phyloP scores from a whole-genome alignment of 2,888 invertebrate genomes.

The Caenorhabditis imperialis region DNA sequence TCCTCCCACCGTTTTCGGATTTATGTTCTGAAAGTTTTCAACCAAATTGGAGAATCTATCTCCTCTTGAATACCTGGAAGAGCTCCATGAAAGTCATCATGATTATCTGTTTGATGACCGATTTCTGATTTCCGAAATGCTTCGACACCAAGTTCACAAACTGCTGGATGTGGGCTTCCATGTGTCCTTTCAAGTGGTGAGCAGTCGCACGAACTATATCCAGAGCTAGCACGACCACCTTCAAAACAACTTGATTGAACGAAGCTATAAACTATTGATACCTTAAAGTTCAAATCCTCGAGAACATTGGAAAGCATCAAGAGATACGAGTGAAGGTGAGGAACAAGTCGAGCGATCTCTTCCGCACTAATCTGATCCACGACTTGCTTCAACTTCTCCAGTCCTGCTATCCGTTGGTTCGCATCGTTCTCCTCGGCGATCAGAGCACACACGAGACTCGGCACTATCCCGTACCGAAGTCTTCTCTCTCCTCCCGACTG shows the following conservation, averaged over 20 bases:
- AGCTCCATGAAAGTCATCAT: conserved; percentile 80
- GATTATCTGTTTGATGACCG: conserved; percentile 80
- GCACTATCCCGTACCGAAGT: conserved; percentile 79
- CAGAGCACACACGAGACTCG: conserved; percentile 79
- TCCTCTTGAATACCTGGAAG: conserved; percentile 80
- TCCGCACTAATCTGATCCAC: conserved; percentile 78
- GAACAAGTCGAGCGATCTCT: conserved; percentile 80
- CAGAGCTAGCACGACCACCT: conserved; percentile 80
- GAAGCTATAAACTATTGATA: neutral
- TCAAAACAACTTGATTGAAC: neutral
- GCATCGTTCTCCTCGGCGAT: conserved; percentile 82
- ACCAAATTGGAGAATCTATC: too few species aligned
- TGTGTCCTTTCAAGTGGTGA: conserved; percentile 78
- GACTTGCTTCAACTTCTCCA: conserved; percentile 80
- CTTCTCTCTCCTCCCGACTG: conserved; percentile 48
- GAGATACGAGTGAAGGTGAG: conserved; percentile 83
- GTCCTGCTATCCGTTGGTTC: conserved; percentile 64
- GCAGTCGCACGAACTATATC: conserved; percentile 80
- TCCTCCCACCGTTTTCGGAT: conserved; percentile 81
- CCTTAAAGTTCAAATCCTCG: conserved; percentile 83
- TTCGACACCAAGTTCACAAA: conserved; percentile 80
- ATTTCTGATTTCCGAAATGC: conserved; percentile 81
- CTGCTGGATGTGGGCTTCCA: conserved; percentile 74
- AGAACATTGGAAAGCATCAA: conserved; percentile 82
- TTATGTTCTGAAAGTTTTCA: conserved; percentile 54